These are phyloP conservation scores for Dermatemys mawii DNA, from an alignment of 2,113 vertebrate genomes.

Conservation along the genomic window DNA sequence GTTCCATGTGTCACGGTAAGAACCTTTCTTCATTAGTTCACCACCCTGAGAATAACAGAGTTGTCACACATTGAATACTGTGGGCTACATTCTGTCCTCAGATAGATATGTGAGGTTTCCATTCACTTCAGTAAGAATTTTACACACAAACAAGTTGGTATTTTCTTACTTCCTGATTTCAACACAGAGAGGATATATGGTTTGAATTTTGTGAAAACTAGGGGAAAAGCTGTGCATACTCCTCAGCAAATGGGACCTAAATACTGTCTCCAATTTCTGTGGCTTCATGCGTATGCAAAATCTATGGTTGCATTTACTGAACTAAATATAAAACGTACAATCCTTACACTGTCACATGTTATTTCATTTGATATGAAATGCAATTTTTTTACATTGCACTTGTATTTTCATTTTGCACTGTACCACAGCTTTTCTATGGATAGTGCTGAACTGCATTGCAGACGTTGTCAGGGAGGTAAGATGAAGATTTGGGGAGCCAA, in stretches of 20 bases:
- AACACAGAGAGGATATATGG: background rate
- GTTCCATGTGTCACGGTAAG: background rate
- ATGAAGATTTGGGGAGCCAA: background rate
- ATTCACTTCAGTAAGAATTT: background rate
- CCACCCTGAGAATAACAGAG: background rate
- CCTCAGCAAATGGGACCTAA: background rate
- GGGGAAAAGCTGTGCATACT: background rate
- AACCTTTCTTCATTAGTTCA: background rate
- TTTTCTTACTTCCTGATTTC: background rate
- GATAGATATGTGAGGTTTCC: background rate
- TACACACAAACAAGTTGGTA: fast-evolving
- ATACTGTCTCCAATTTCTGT: background rate
- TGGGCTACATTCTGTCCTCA: background rate
- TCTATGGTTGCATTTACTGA: background rate
- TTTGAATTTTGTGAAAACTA: background rate
- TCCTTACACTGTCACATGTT: background rate
- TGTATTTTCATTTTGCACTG: background rate
- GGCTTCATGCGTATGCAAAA: background rate
- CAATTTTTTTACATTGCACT: background rate
- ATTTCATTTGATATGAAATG: background rate
- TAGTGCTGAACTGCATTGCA: background rate
- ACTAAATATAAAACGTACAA: fast-evolving
- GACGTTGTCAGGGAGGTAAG: background rate
- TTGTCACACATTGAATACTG: background rate
- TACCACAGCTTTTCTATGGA: background rate